Evolutionary conservation across 2,888 invertebrate genomes (phyloP).

Genomic region (Callinectes sapidus): DNA sequence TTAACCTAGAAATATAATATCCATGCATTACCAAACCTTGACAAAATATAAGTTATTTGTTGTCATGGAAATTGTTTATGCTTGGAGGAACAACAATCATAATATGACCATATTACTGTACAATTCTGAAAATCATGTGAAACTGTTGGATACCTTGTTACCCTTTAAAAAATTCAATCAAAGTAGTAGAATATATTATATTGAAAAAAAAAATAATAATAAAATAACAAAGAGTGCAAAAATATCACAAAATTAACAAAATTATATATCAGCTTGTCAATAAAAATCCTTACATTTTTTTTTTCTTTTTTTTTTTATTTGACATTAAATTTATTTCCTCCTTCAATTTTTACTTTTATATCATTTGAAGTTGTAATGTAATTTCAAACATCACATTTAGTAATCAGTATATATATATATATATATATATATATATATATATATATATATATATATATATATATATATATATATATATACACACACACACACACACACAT

Average conservation of each 20-base stretch:
- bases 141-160: neutral
- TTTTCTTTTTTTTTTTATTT: neutral
- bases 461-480: slow-evolving; percentile 27
- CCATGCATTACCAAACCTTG: slow-evolving; percentile 9
- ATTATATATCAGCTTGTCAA: neutral
- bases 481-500: neutral
- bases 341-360: neutral
- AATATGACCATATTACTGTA: neutral
- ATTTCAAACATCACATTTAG: neutral
- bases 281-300: neutral
- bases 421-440: slow-evolving; percentile 40
- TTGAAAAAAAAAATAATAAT: neutral
- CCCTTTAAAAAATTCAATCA: neutral
- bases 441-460: slow-evolving; percentile 41
- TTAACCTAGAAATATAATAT: neutral
- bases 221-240: neutral
- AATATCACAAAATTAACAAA: neutral
- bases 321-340: neutral
- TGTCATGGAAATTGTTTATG: neutral
- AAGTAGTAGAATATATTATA: neutral
- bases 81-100: neutral
- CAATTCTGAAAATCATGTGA: neutral
- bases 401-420: neutral
- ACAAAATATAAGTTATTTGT: neutral
- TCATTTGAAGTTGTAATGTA: neutral